Conservation (phyloP, 1,140 invertebrate species). For the Apis cerana region DNA sequence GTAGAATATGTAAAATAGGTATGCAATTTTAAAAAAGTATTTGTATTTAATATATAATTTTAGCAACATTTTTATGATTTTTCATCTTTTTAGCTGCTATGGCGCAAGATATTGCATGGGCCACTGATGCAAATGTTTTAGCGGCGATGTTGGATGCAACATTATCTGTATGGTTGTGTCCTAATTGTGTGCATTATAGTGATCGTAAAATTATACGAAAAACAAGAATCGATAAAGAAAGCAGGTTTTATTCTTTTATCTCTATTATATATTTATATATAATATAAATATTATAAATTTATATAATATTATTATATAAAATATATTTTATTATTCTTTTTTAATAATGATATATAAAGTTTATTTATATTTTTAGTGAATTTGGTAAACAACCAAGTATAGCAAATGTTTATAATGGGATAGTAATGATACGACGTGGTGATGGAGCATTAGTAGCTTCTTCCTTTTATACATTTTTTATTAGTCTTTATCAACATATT, state of each 20-base stretch:
- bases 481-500: conserved; percentile 85
- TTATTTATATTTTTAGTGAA: conserved; percentile 82
- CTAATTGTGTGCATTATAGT: conserved; percentile 82
- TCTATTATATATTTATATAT: too few species aligned
- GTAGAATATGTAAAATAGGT: conserved; percentile 89
- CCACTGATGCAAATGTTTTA: conserved; percentile 91
- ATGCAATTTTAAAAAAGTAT: conserved; percentile 46
- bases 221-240: conserved; percentile 85
- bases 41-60: not conserved
- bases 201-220: conserved; percentile 87
- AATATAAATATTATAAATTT: too few species aligned
- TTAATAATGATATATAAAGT: too few species aligned
- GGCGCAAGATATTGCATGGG: conserved; percentile 91
- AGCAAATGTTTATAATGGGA: conserved; percentile 89
- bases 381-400: conserved; percentile 91
- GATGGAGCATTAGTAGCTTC: conserved; percentile 86
- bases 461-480: conserved; percentile 86
- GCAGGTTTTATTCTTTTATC: conserved; percentile 77
- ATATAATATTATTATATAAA: too few species aligned
- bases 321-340: too few species aligned
- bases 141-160: conserved; percentile 91
- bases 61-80: not conserved
- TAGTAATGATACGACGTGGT: conserved; percentile 87
- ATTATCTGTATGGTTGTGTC: conserved; percentile 93
- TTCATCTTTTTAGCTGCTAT: conserved; percentile 84